Base-by-base conservation (phyloP, 2,113 vertebrate species). In the Dicaeum eximium region DNA sequence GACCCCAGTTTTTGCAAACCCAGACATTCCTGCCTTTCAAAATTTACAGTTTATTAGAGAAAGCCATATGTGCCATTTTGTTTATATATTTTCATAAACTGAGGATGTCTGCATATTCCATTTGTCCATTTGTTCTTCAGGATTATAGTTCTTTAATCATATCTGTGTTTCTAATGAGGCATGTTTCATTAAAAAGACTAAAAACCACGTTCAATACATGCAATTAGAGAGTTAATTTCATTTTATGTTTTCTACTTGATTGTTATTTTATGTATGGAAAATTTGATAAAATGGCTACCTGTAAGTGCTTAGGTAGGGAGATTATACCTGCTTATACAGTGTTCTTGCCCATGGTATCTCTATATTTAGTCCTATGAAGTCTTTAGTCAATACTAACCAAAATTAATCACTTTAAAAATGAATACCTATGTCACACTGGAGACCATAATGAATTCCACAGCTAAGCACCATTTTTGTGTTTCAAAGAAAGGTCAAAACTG, bases 401-500 rank as follows among this genome's bases (percentile, higher is more conserved):
- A 93, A 95, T 88, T 67, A 90, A 90, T 91, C 44, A 22, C 51
- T 75, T 90, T 42, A 60, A 84, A 93, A 93, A 92, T 84, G 7
- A 88, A 92, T 30, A 88, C 86, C n/a, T 81, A 30, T 78, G 60
- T 88, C 64, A 95, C 66, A 80, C 45, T 70, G 37, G 71, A 94
- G 61, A 83, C 57, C 47, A 70, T 67, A 92, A 83, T 65, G 89
- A 86, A 90, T 88, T 95, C 93, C 69, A 86, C 35, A 92, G 86
- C 45, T 31, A 66, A 93, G 75, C 60, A 94, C 53, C 62, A 88
- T 70, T 80, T 84, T 54, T 84, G 54, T 81, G 79, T 89, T 95
- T 94, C 64, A 93, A 92, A 88, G 67, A 90, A 96, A 92, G 71
- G 57, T 83, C 72, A 95, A 56, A 85, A 94, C 67, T 81, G 53